Base-by-base conservation (phyloP, 2,113 vertebrate genomes). In the Gymnorhina tibicen region DNA sequence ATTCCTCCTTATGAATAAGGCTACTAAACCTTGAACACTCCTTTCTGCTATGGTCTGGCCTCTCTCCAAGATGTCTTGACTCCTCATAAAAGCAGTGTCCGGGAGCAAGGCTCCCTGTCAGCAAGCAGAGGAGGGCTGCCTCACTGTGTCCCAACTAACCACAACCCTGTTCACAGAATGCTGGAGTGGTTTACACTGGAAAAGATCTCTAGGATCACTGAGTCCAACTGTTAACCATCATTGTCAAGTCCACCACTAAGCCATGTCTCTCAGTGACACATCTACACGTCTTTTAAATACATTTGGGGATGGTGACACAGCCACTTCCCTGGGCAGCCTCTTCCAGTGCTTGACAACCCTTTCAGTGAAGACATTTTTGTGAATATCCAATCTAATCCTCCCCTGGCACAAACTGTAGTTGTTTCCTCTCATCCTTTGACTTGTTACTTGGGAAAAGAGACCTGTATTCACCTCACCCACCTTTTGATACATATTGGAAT, bases 381-480 rank as follows among this genome's bases (percentile, higher is more conserved):
- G 42, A 42, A 55, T n/a, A 44, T 21, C 16, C 14, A n/a, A 15
- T 49, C 19, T 68, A 68, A 81, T n/a, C 35, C 11, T 68, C 13
- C 19, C 6, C 19, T 44, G 35, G 82, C 30, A 41, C 26, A 60
- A 55, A 32, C 3, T 35, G 53, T 42, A 46, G 22, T 4, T 11
- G 7, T 42, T 75, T 80, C 22, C 13, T 42, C 41, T 68, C 55
- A 75, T 56, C 35, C 47, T 81, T 28, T 81, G 22, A 50, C 23
- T 62, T 39, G 5, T 55, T 13, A 56, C 27, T 50, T 30, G 22
- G 23, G 27, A 50, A 53, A 62, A 69, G 41, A 55, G 62, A 42
- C 7, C 0, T 0, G 17, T 12, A 26, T 28, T 49, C 19, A 44
- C 32, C 11, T 49, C 55, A 22, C 24, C 4, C 47, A 19, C 15